Evolutionary conservation across 2,888 invertebrate species (phyloP).

Genomic region (Sarcophaga rosellei): DNA sequence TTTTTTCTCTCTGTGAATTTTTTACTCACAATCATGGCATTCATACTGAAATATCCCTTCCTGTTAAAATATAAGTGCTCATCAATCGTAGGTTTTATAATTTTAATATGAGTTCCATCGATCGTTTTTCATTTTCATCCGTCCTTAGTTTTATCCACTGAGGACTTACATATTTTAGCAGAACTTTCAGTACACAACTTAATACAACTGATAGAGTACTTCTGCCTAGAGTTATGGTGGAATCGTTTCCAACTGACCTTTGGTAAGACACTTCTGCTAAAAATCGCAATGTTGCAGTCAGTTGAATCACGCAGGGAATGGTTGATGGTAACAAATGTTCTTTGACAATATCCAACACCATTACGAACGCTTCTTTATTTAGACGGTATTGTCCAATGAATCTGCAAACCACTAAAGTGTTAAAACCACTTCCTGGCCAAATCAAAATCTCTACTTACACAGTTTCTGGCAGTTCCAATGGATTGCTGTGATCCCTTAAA

Average conservation of each 20-base stretch:
- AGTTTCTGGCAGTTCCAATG: not conserved
- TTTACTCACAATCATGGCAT: conserved; percentile 18
- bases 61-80: conserved; percentile 7
- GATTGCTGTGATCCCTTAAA: no score
- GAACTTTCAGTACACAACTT: not conserved
- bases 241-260: conserved; percentile 6
- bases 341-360: not conserved
- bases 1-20: not conserved
- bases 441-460: not conserved
- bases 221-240: conserved; percentile 8
- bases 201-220: conserved; percentile 13
- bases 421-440: no score
- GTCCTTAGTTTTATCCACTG: not conserved
- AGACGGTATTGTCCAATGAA: not conserved
- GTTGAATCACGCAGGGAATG: not conserved
- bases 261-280: conserved; percentile 25
- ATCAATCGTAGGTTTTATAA: conserved; percentile 8
- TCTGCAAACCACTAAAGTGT: not conserved
- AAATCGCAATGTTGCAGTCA: not conserved
- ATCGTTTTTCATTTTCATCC: not conserved
- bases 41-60: not conserved
- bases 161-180: not conserved
- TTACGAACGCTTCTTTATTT: not conserved
- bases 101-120: conserved; percentile 17
- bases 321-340: not conserved